Base-by-base conservation (phyloP, 2,797 vertebrate species). In the Eulemur coronatus region DNA sequence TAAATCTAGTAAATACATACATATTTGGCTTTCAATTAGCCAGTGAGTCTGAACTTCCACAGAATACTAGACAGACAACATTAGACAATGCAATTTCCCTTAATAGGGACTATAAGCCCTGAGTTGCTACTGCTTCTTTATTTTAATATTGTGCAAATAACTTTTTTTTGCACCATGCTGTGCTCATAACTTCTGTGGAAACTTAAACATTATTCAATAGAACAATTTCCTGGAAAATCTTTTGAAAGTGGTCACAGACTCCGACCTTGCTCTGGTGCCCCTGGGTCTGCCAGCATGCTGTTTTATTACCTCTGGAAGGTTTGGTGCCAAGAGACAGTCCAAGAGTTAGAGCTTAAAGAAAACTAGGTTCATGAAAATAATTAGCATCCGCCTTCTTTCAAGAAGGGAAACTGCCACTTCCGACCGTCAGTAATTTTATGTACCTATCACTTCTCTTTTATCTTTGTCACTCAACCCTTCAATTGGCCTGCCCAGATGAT, bases 141-240 rank as follows among this genome's bases (percentile, higher is more conserved):
- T 84, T 38, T 35, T 69, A 78, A 86, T 86, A 87, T 79, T 48
- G 6, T 78, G 13, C 3, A 81, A 89, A 55, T 86, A 35, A 73
- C 14, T 46, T 95, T 81, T 78, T 55, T 89, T 92, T 48, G 5
- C 20, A 85, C 5, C 67, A 69, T 89, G 50, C 75, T 94, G 43
- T 97, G 89, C 76, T 95, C 80, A 88, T 78, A 95, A 70, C 18
- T 80, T 95, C 91, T 88, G 38, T 84, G 55, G 89, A 96, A 97
- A 97, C 80, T 84, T 96, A 94, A 96, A 96, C 86, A 97, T 95
- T 97, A 96, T 95, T 96, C 86, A 96, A 94, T 20, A 59, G 20
- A 94, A 94, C 11, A 43, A 92, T 96, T 97, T 97, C 90, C 93
- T 96, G 84, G 80, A 97, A 97, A 97, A 65, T 35, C 33, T 96